Evolutionary conservation across 2,888 invertebrate genomes (phyloP), one percentile per base, ranked within the genome.

Genomic region (Timema cristinae): DNA sequence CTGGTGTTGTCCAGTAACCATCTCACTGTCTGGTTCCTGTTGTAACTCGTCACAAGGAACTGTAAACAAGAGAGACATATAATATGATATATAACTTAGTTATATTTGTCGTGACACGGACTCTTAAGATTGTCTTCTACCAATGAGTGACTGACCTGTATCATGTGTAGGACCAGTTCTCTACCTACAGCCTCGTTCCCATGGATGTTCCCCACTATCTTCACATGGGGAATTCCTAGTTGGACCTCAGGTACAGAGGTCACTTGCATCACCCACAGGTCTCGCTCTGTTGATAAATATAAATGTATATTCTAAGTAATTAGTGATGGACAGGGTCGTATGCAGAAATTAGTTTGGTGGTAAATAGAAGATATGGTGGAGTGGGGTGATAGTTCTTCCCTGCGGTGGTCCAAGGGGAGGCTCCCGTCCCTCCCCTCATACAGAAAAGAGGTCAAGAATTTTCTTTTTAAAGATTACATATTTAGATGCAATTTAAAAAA

Each of bases 181-280:
- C 90, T 82, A 7, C 91, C 91, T 7, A 89, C 87, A 0, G 86
- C 84, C 80, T 88, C 91, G 79, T 90, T 89, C 51, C 91, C 92
- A 79, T 92, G 91, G 84, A 92, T 90, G 80, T 91, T 91, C 50
- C 86, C 91, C 59, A 92, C 84, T 76, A 90, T 86, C 81, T 91
- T 91, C 72, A 92, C 87, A 80, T 90, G 89, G 2, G 91, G 91
- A 73, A 89, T 80, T 2, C 83, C 83, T 6, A 81, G 68, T 73
- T 78, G 79, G 49, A 78, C 77, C 73, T 77, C 77, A 6, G 80
- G 81, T 0, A 81, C 79, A 13, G 83, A 82, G 5, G 85, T 83
- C 32, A 87, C 77, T 75, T 86, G 84, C 75, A 88, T 78, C n/a
- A 87, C 88, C 87, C 86, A 87, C 69, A 89, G 79, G 50, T 87